These are phyloP conservation scores for Lithophane ornitopus DNA, from an alignment of 2,888 invertebrate genomes.

Conservation along the genomic window DNA sequence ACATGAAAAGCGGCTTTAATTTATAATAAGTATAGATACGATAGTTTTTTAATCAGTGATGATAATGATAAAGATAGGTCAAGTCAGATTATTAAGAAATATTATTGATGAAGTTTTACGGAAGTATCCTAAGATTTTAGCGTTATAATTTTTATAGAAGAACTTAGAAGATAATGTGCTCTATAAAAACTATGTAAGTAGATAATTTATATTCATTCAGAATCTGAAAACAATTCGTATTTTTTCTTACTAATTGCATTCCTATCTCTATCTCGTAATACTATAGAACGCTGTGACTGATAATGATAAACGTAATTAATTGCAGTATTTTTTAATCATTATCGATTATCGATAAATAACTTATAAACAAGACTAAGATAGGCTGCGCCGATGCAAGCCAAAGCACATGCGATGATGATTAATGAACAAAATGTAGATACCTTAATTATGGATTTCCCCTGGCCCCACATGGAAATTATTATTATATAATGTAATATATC, in stretches of 20 bases:
- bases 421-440: conserved; percentile 10
- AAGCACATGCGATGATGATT: conserved; percentile 12
- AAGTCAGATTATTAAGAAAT: not conserved
- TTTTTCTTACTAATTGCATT: conserved; percentile 21
- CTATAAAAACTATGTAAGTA: not conserved
- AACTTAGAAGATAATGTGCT: not conserved
- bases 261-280: conserved; percentile 31
- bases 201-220: not conserved
- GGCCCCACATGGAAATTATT: not conserved
- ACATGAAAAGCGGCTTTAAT: not conserved
- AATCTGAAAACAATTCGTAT: too few relatives aligned
- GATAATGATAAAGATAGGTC: not conserved
- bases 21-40: not conserved
- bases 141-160: not conserved
- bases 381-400: not conserved
- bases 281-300: conserved; percentile 22
- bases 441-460: conserved; percentile 11
- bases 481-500: not conserved
- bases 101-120: not conserved
- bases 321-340: conserved; percentile 7
- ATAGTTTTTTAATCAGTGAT: not conserved
- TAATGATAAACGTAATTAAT: conserved; percentile 44
- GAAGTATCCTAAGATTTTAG: not conserved
- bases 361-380: conserved; percentile 26
- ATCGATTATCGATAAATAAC: conserved; percentile 5